Evolutionary conservation across 2,888 invertebrate species (phyloP).

Genomic region (Nomada goodeniana): DNA sequence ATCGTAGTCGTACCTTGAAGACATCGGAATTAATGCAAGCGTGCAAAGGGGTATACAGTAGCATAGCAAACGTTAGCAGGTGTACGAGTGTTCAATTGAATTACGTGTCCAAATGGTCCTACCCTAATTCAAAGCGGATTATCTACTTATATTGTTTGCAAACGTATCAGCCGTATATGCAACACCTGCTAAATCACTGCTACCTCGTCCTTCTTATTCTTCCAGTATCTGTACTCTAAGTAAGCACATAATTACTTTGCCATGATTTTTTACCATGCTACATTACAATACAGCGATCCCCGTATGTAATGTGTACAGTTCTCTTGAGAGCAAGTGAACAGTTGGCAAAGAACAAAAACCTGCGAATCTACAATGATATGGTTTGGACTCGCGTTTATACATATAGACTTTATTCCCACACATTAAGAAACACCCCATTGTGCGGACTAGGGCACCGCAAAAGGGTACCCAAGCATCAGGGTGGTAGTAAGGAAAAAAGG

Average conservation of each 20-base stretch:
- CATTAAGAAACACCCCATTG: slow-evolving; percentile 14
- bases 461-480: slow-evolving; percentile 33
- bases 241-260: too few species aligned
- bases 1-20: background rate
- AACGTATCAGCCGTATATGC: too few species aligned
- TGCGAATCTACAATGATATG: background rate
- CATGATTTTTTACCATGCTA: too few species aligned
- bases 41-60: background rate
- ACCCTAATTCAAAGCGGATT: too few species aligned
- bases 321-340: background rate
- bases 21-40: background rate
- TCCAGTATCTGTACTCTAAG: too few species aligned
- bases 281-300: too few species aligned
- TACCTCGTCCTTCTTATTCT: too few species aligned
- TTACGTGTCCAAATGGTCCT: background rate
- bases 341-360: background rate
- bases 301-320: background rate
- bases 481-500: slow-evolving; percentile 38
- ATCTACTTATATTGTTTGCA: too few species aligned
- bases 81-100: too few species aligned
- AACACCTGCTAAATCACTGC: too few species aligned
- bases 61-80: too few species aligned
- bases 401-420: background rate
- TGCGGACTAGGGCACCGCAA: slow-evolving; percentile 28
- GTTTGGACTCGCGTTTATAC: background rate